A percentile compares a stretch with the other conserved stretches of the same genome.
Conservation (phyloP, 2,113 vertebrate species). For the Sula dactylatra region DNA sequence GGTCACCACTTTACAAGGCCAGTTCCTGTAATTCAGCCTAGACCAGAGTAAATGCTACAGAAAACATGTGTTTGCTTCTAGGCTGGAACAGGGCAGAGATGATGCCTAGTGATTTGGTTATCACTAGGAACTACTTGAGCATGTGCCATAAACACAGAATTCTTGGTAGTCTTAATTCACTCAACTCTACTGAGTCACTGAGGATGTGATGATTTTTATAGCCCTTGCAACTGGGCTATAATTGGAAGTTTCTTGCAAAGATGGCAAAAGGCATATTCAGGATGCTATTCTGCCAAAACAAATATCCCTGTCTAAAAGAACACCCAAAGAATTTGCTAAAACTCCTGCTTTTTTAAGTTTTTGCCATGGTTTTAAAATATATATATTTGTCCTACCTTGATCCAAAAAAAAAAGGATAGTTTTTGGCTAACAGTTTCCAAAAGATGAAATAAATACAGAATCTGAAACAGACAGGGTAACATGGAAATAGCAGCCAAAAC, state of each 20-base stretch:
- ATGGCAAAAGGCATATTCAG: background rate
- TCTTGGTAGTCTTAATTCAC: background rate
- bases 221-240: background rate
- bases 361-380: background rate
- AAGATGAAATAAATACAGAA: background rate
- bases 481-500: background rate
- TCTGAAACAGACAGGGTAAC: background rate
- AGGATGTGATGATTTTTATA: background rate
- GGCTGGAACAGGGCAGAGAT: background rate
- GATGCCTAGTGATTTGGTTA: background rate
- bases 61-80: background rate
- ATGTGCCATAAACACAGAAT: background rate
- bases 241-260: background rate
- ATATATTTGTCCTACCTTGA: background rate
- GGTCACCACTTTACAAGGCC: background rate
- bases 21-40: background rate
- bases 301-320: background rate
- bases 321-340: background rate
- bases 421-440: background rate
- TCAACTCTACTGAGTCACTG: background rate
- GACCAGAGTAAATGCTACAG: background rate
- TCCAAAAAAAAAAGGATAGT: accelerated
- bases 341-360: background rate
- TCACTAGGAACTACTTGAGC: background rate
- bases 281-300: background rate